Base-by-base conservation (phyloP, 2,888 invertebrate genomes). In the Ophonus ardosiacus region DNA sequence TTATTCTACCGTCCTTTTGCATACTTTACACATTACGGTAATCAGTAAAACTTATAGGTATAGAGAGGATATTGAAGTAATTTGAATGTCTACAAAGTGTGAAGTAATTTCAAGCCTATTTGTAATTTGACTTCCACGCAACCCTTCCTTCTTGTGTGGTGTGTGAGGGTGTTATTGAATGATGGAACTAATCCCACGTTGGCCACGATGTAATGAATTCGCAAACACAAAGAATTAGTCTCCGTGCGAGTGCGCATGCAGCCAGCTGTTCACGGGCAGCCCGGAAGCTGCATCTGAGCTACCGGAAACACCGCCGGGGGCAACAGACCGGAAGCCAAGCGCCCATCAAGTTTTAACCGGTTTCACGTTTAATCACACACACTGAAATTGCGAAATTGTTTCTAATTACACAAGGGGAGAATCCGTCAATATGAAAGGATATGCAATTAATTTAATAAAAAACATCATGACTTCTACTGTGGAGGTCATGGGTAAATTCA, bases 201-300 rank as follows among this genome's bases (percentile, higher is more conserved):
- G 43, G 43, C 43, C 43, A 10, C 43, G 43, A 2, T 13, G 43
- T 51, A 51, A 51, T 51, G 43, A 51, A 51, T 51, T 51, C 43
- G 43, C 13, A 51, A 51, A 51, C 43, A 51, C 43, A 51, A 51
- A 51, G 43, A 51, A 51, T 51, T 51, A 38, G 68, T 68, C 68
- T 31, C 24, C 24, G 68, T 31, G 68, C 38, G 68, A 68, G 68
- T 38, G 24, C 24, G 68, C 68, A 38, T 68, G 31, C 68, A 68
- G 31, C 38, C 61, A 63, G 31, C 31, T 31, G 31, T 31, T 31
- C 31, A 31, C 31, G 31, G 31, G 31, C 31, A 5, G 5, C 63
- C 59, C 40, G 82, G 71, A 82, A 82, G 71, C 71, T 82, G 82
- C 68, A 82, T 82, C 71, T 68, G 82, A 82, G 68, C 82, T 51